These are phyloP conservation scores for Triops longicaudatus DNA, from an alignment of 1,140 invertebrate species.

Conservation along the genomic window DNA sequence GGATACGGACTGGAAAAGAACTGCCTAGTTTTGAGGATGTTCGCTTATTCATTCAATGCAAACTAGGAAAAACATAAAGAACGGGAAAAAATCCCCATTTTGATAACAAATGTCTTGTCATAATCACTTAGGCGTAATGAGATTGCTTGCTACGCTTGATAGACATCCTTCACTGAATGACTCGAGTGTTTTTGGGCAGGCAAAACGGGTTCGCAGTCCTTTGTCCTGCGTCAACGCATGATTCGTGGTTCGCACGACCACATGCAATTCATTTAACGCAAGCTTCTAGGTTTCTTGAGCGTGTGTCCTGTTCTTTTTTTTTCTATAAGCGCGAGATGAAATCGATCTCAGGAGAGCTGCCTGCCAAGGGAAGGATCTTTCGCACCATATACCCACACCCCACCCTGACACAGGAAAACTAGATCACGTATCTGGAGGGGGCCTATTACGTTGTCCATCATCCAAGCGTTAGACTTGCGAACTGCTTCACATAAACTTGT, in stretches of 20 bases:
- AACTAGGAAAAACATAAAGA: background rate
- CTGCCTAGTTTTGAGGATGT: background rate
- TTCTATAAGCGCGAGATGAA: too few relatives aligned
- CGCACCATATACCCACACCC: background rate
- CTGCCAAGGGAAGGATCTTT: background rate
- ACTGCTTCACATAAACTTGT: slow-evolving; percentile 8
- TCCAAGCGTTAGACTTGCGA: slow-evolving; percentile 1
- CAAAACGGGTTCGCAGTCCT: too few relatives aligned
- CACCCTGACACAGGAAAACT: background rate
- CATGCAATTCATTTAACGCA: background rate
- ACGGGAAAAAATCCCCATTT: background rate
- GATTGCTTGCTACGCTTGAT: background rate
- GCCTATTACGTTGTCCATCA: background rate
- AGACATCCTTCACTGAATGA: background rate
- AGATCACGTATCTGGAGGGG: background rate
- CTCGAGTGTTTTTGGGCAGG: too few relatives aligned
- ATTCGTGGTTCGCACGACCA: background rate
- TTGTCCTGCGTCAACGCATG: too few relatives aligned
- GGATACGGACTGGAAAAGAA: background rate
- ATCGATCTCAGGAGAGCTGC: background rate
- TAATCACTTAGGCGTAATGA: background rate
- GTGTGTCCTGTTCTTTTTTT: too few relatives aligned
- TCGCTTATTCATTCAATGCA: background rate
- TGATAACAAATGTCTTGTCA: slow-evolving; percentile 3
- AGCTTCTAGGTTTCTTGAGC: background rate